Evolutionary conservation across 2,888 invertebrate species (phyloP).

Genomic region (Crossocerus cetratus): DNA sequence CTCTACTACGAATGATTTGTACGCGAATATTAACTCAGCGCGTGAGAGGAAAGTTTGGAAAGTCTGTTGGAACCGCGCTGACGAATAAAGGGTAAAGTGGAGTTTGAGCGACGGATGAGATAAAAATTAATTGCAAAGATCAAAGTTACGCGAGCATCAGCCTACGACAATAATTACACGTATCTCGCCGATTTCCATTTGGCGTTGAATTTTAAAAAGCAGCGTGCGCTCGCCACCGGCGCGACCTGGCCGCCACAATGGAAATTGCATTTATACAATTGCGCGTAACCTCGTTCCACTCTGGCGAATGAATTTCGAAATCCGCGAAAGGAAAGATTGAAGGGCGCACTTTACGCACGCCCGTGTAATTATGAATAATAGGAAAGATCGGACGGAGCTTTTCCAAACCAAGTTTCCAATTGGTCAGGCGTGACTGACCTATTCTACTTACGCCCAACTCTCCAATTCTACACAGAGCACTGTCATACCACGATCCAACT

Average conservation of each 20-base stretch:
- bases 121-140: background rate
- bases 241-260: constrained; percentile 23
- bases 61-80: too few relatives aligned
- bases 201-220: constrained; percentile 35
- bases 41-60: too few relatives aligned
- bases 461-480: too few relatives aligned
- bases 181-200: constrained; percentile 25
- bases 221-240: constrained; percentile 14
- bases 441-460: too few relatives aligned
- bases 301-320: too few relatives aligned
- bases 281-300: constrained; percentile 40
- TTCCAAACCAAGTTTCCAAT: constrained; percentile 2
- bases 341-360: constrained; percentile 15
- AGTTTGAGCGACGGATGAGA: background rate
- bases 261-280: constrained; percentile 59
- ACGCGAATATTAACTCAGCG: too few relatives aligned
- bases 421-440: too few relatives aligned
- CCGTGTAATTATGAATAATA: constrained; percentile 33
- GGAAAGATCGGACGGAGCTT: constrained; percentile 6
- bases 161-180: background rate
- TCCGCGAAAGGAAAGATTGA: background rate
- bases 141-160: too few relatives aligned
- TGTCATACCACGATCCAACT: too few relatives aligned
- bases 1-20: too few relatives aligned
- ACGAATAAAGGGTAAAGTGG: background rate